Evolutionary conservation across 2,888 invertebrate genomes (phyloP).

Genomic region (Melanostoma mellinum): DNA sequence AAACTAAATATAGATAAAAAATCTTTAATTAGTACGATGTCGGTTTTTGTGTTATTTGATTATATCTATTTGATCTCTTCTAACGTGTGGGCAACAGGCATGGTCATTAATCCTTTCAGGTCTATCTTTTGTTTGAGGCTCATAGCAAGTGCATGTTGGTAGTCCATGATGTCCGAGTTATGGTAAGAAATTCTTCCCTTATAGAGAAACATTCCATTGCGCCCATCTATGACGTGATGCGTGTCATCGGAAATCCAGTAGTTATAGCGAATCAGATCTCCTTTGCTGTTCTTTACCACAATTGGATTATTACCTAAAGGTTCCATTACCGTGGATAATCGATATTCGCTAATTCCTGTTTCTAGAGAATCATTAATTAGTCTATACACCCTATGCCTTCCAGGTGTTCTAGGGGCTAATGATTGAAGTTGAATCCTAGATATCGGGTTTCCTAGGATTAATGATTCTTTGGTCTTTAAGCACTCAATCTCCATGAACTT

Average conservation of each 20-base stretch:
- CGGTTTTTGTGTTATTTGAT: too few relatives aligned
- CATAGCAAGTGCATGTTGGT: too few relatives aligned
- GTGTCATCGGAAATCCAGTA: background rate
- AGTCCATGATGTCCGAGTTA: too few relatives aligned
- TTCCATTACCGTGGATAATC: background rate
- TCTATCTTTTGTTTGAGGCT: too few relatives aligned
- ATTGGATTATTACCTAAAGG: conserved; percentile 10
- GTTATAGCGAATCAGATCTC: background rate
- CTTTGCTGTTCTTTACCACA: background rate
- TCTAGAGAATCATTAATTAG: background rate
- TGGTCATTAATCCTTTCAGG: too few relatives aligned
- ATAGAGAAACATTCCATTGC: too few relatives aligned
- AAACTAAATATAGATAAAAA: too few relatives aligned
- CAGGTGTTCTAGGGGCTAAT: conserved; percentile 1
- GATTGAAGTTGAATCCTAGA: conserved; percentile 12
- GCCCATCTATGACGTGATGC: background rate
- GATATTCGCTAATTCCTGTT: conserved; percentile 7
- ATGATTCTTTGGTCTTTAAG: conserved; percentile 1
- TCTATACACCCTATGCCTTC: background rate
- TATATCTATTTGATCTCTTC: too few relatives aligned
- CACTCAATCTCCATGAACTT: background rate
- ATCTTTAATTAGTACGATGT: too few relatives aligned
- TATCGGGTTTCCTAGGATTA: conserved; percentile 5
- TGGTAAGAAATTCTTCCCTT: too few relatives aligned
- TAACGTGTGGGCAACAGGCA: too few relatives aligned